Percentiles rank a stretch among this genome's conserved stretches.
Conservation (phyloP, 2,113 vertebrate genomes). For the Antennarius striatus region DNA sequence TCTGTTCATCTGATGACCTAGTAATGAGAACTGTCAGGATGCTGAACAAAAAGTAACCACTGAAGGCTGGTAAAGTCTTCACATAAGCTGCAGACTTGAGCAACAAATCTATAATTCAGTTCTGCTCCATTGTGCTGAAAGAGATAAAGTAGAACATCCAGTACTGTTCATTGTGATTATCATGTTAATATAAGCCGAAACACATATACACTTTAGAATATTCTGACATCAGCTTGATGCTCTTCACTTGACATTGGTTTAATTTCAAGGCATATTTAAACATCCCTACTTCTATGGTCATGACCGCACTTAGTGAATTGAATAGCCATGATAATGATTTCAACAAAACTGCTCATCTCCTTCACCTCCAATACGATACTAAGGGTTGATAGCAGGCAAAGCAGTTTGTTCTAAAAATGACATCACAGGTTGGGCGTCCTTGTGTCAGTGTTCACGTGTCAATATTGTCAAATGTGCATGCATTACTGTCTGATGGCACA, state of each 20-base stretch:
- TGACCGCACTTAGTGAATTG: slow-evolving; percentile 28
- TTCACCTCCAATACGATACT: slow-evolving; percentile 39
- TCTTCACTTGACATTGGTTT: slow-evolving; percentile 13
- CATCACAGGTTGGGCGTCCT: slow-evolving; percentile 51
- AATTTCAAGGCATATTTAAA: slow-evolving; percentile 38
- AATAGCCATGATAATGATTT: slow-evolving; percentile 45
- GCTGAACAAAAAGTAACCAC: slow-evolving; percentile 17
- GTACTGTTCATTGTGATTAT: slow-evolving; percentile 21
- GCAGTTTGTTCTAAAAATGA: slow-evolving; percentile 67
- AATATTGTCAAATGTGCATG: slow-evolving; percentile 23
- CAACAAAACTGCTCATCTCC: slow-evolving; percentile 44
- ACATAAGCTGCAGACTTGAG: slow-evolving; percentile 22
- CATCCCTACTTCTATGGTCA: slow-evolving; percentile 9
- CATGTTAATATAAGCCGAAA: background rate
- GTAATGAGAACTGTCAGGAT: background rate
- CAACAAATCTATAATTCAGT: slow-evolving; percentile 27
- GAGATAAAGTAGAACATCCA: slow-evolving; percentile 12
- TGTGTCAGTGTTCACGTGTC: slow-evolving; percentile 30
- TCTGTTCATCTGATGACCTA: background rate
- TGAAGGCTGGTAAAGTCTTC: slow-evolving; percentile 10
- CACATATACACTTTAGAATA: too few relatives aligned
- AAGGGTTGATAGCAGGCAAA: slow-evolving; percentile 44
- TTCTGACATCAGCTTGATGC: slow-evolving; percentile 19
- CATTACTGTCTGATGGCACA: background rate
- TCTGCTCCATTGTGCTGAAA: slow-evolving; percentile 11